Conservation (phyloP, 2,113 vertebrate species). For the Pseudorasbora parva region DNA sequence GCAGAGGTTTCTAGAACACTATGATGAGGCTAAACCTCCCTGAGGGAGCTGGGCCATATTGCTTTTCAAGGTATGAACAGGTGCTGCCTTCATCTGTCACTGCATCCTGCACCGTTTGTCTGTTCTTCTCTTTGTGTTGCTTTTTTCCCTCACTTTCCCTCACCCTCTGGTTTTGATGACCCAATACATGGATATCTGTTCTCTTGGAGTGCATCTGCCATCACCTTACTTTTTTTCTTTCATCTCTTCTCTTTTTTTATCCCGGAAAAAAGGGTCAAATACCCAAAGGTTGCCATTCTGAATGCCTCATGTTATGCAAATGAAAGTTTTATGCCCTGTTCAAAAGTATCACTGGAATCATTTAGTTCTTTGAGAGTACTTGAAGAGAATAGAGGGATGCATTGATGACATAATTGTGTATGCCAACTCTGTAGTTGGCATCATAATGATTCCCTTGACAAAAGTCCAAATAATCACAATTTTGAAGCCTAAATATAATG, state of each 20-base stretch:
- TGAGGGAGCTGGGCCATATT: constrained; percentile 63
- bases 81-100: constrained; percentile 66
- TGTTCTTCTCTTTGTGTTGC: constrained; percentile 25
- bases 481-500: too few species aligned
- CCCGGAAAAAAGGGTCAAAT: constrained; percentile 13
- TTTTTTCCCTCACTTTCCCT: constrained; percentile 39
- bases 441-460: too few species aligned
- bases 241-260: neutral
- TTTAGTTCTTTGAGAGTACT: neutral
- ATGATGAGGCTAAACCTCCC: constrained; percentile 57
- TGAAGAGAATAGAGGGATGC: neutral
- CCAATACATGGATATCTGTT: constrained; percentile 50
- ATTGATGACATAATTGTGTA: too few species aligned
- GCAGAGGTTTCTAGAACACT: constrained; percentile 30
- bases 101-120: constrained; percentile 32
- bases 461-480: too few species aligned
- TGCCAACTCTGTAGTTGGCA: too few species aligned
- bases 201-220: constrained; percentile 52
- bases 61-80: constrained; percentile 64
- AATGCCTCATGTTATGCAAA: constrained; percentile 26
- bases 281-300: constrained; percentile 33
- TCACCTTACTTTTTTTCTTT: constrained; percentile 45
- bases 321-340: neutral
- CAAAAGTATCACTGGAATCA: neutral
- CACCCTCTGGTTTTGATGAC: constrained; percentile 53